phyloP scores from a whole-genome alignment of 2,888 invertebrate genomes.

The Heliconius hortense region DNA sequence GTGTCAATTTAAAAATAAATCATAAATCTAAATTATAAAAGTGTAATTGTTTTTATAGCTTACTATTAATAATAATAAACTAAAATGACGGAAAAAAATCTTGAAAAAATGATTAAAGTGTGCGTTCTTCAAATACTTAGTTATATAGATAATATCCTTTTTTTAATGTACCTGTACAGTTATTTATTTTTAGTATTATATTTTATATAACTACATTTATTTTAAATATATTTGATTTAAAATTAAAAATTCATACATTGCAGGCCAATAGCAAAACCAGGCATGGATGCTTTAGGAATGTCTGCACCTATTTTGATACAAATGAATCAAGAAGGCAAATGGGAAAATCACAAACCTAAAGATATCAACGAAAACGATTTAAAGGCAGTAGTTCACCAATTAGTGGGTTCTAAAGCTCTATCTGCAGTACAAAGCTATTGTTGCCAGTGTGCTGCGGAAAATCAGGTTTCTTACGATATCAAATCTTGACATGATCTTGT shows the following conservation, averaged over 20 bases:
- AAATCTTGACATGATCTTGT: background rate
- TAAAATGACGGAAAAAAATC: conserved; percentile 51
- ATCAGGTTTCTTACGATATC: conserved; percentile 48
- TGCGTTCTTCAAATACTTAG: conserved; percentile 47
- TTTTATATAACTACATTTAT: background rate
- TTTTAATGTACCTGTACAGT: background rate
- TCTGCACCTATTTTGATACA: conserved; percentile 61
- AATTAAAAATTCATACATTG: background rate
- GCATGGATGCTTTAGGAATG: conserved; percentile 59
- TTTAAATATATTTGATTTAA: conserved; percentile 23
- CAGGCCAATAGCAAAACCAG: conserved; percentile 60
- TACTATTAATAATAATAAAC: background rate
- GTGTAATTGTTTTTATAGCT: background rate
- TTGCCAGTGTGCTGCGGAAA: conserved; percentile 62
- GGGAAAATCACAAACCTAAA: conserved; percentile 62
- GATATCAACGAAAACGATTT: conserved; percentile 62
- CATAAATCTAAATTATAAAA: conserved; percentile 5
- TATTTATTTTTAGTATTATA: no score
- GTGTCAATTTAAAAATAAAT: conserved; percentile 5
- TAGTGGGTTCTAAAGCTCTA: conserved; percentile 61
- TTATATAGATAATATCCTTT: background rate
- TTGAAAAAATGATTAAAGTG: conserved; percentile 58
- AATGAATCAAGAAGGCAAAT: conserved; percentile 69
- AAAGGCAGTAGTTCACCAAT: conserved; percentile 60
- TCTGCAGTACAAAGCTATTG: conserved; percentile 70